A percentile compares a stretch with the other conserved stretches of the same genome.
These are phyloP conservation scores for Chironomus tepperi DNA, from an alignment of 1,140 invertebrate species.

Conservation along the genomic window DNA sequence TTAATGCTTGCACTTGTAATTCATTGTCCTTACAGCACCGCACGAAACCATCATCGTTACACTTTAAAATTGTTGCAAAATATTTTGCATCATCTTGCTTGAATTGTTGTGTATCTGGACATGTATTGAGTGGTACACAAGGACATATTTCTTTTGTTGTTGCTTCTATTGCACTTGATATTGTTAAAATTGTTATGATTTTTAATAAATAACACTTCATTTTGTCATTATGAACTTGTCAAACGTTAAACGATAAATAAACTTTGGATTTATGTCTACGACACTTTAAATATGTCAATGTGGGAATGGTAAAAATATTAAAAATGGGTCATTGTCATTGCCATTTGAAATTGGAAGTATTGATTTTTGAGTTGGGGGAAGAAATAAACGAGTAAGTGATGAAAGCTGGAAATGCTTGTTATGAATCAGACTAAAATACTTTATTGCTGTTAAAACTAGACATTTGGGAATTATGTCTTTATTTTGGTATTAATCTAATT, in stretches of 20 bases:
- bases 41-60: not conserved
- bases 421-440: too few relatives aligned
- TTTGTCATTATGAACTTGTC: constrained; percentile 6
- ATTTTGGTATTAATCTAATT: too few relatives aligned
- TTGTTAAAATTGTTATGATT: not conserved
- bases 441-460: too few relatives aligned
- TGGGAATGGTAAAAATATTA: not conserved
- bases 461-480: too few relatives aligned
- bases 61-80: not conserved
- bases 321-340: constrained; percentile 1
- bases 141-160: constrained; percentile 7
- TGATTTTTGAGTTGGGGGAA: too few relatives aligned
- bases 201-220: not conserved
- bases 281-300: constrained; percentile 1
- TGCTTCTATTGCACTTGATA: not conserved
- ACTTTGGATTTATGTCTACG: not conserved
- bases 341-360: not conserved
- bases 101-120: not conserved
- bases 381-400: too few relatives aligned
- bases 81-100: constrained; percentile 5
- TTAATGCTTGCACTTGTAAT: not conserved
- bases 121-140: constrained; percentile 1
- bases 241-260: constrained; percentile 9
- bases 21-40: not conserved
- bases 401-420: too few relatives aligned